These are phyloP conservation scores for Hemicentrotus pulcherrimus DNA, from an alignment of 35 echinoderm and acorn worm genomes.

Conservation along the genomic window DNA sequence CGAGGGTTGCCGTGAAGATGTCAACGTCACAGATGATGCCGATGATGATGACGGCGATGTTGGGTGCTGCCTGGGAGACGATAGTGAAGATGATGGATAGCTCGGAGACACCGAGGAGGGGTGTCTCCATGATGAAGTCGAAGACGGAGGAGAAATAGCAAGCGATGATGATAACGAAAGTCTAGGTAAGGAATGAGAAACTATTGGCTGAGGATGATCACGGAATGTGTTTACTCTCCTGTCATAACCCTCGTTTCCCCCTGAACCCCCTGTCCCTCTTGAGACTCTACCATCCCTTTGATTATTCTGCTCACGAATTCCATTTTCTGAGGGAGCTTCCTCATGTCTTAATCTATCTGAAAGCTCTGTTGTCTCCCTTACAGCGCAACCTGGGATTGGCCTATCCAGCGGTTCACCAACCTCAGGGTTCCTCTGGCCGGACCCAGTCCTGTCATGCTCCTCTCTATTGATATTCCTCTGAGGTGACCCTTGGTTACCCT, in stretches of 20 bases:
- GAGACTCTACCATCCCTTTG: background rate
- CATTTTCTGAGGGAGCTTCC: background rate
- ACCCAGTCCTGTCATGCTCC: background rate
- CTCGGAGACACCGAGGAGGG: background rate
- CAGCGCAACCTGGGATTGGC: background rate
- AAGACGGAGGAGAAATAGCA: constrained; percentile 14
- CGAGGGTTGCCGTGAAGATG: background rate
- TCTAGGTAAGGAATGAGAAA: constrained; percentile 18
- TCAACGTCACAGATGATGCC: background rate
- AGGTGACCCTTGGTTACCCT: constrained; percentile 9
- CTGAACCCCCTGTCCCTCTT: background rate
- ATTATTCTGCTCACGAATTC: background rate
- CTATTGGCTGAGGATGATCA: background rate
- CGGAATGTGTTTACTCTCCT: constrained; percentile 12
- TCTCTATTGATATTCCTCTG: background rate
- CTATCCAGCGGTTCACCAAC: background rate
- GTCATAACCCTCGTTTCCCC: background rate
- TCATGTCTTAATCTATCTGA: constrained; percentile 6
- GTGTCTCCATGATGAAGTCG: background rate
- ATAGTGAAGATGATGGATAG: background rate
- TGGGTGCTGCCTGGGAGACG: background rate
- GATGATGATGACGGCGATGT: background rate
- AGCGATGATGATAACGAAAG: background rate
- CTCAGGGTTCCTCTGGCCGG: background rate
- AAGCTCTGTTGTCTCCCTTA: background rate